Percentiles rank a stretch among this genome's conserved stretches.
Evolutionary conservation across 2,888 invertebrate genomes (phyloP).

Genomic region (Pristionchus exspectatus): DNA sequence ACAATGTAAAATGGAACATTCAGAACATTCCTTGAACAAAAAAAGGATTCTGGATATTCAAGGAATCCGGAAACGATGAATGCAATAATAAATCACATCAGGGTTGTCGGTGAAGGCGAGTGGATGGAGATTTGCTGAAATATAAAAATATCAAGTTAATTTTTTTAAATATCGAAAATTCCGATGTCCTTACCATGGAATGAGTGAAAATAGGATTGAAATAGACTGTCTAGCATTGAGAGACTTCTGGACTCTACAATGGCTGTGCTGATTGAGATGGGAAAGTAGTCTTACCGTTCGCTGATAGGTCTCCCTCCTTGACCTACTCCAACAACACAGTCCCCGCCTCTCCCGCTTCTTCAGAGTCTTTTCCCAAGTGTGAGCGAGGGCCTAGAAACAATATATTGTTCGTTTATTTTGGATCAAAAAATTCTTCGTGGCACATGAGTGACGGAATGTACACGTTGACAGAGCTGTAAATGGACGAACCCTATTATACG

Average conservation of each 20-base stretch:
- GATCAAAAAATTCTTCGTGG: no score
- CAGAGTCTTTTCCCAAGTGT: constrained; percentile 13
- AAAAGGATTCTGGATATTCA: no score
- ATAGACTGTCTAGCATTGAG: neutral
- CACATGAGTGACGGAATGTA: no score
- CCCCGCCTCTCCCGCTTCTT: neutral
- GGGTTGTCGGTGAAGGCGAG: neutral
- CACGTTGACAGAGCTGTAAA: no score
- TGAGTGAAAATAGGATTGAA: neutral
- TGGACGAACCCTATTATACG: neutral
- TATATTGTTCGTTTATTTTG: neutral
- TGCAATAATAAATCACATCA: neutral
- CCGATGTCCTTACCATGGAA: no score
- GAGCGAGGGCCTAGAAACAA: neutral
- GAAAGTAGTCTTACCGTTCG: neutral
- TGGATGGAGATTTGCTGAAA: neutral
- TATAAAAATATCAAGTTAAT: neutral
- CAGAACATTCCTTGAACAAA: no score
- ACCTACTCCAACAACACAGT: neutral
- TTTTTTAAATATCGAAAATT: no score
- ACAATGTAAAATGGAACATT: no score
- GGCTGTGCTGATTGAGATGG: neutral
- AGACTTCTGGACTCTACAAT: neutral
- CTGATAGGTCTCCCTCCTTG: neutral
- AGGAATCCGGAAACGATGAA: no score